Conservation (phyloP, 2,888 invertebrate species). For the Dioctria linearis region DNA sequence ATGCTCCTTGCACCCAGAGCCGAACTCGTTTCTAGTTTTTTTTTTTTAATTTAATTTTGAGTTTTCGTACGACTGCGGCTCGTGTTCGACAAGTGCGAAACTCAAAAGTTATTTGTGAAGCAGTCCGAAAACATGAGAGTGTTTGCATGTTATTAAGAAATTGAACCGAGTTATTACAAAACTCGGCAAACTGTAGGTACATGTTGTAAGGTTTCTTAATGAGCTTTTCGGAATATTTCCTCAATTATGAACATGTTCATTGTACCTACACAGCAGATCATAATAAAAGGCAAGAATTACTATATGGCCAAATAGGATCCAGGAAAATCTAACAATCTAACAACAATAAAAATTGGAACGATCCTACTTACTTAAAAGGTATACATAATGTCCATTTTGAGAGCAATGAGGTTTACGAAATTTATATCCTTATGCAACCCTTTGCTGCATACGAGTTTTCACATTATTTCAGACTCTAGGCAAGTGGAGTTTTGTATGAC, state of each 20-base stretch:
- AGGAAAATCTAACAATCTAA: too few species aligned
- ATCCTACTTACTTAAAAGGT: too few species aligned
- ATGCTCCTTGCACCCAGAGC: constrained; percentile 5
- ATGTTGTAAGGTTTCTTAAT: constrained; percentile 1
- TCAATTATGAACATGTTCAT: neutral
- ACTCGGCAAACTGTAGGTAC: neutral
- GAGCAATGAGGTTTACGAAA: too few species aligned
- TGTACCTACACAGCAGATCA: too few species aligned
- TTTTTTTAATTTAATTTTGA: neutral
- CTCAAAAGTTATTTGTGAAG: constrained; percentile 22
- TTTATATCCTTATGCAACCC: too few species aligned
- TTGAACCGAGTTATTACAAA: constrained; percentile 5
- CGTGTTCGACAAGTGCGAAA: constrained; percentile 37
- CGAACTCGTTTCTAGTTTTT: constrained; percentile 14
- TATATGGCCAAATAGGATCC: too few species aligned
- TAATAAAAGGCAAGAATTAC: too few species aligned
- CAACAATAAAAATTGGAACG: too few species aligned
- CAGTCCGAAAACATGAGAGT: neutral
- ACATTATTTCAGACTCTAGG: too few species aligned
- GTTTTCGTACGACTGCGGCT: neutral
- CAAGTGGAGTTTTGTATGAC: too few species aligned
- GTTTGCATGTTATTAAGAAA: constrained; percentile 16
- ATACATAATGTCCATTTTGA: too few species aligned
- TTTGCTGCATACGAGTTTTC: too few species aligned
- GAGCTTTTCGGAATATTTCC: neutral